Evolutionary conservation across 2,888 invertebrate genomes (phyloP).

Genomic region (Desoria tigrina): DNA sequence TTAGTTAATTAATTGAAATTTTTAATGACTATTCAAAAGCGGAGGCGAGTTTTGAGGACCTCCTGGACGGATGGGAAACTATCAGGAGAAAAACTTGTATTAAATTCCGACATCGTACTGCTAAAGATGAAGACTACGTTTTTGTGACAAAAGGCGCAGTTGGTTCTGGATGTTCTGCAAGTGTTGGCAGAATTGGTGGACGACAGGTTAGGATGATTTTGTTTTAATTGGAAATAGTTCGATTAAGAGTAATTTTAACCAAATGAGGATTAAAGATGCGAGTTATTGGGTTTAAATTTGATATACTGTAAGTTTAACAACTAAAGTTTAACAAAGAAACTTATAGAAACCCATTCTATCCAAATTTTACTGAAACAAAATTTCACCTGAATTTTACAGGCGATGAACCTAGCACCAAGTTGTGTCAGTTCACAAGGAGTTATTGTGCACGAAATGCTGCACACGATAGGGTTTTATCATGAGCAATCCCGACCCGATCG

Average conservation of each 20-base stretch:
- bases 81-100: constrained; percentile 61
- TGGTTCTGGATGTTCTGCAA: constrained; percentile 59
- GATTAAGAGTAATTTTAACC: too few species aligned
- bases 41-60: constrained; percentile 51
- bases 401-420: constrained; percentile 61
- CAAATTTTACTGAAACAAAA: too few species aligned
- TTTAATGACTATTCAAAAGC: too few species aligned
- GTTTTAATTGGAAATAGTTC: too few species aligned
- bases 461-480: constrained; percentile 58
- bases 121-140: constrained; percentile 40
- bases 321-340: too few species aligned
- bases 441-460: constrained; percentile 58
- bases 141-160: constrained; percentile 33
- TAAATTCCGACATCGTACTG: constrained; percentile 54
- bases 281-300: too few species aligned
- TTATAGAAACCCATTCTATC: too few species aligned
- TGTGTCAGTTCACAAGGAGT: constrained; percentile 36
- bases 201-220: too few species aligned
- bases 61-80: constrained; percentile 59
- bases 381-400: constrained; percentile 55
- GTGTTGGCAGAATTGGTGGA: constrained; percentile 59
- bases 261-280: too few species aligned
- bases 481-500: constrained; percentile 58
- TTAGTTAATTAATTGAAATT: neutral
- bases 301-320: too few species aligned